Percentiles rank a stretch among this genome's conserved stretches.
Conservation (phyloP, 2,113 vertebrate species). For the Urocynchramus pylzowi region DNA sequence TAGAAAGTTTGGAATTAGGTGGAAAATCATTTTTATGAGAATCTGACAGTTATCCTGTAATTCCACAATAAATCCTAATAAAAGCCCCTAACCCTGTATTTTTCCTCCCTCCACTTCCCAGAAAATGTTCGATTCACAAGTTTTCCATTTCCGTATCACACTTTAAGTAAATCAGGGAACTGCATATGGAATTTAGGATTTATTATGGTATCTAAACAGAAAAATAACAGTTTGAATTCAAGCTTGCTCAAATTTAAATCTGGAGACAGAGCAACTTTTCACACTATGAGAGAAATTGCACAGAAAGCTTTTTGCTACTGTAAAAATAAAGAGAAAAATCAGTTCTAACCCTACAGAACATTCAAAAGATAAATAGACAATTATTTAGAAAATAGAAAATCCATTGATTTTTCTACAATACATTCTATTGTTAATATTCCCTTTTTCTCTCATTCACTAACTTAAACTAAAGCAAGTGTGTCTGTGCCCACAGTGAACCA, state of each 20-base stretch:
- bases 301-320: background rate
- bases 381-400: background rate
- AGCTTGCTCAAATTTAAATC: background rate
- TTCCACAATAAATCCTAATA: background rate
- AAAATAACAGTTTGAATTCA: background rate
- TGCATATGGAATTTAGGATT: background rate
- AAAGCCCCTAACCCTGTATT: background rate
- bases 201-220: background rate
- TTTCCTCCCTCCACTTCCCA: fast-evolving
- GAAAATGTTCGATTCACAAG: background rate
- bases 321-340: background rate
- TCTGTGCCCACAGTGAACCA: background rate
- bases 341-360: background rate
- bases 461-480: background rate
- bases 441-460: background rate
- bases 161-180: background rate
- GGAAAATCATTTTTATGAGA: background rate
- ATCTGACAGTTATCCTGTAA: background rate
- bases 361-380: background rate
- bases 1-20: background rate
- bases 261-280: background rate
- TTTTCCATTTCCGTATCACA: background rate
- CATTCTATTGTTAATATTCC: background rate
- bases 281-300: background rate
- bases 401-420: background rate